phyloP scores from a whole-genome alignment of 2,113 vertebrate species.

The Tenebrosternarchus preto region DNA sequence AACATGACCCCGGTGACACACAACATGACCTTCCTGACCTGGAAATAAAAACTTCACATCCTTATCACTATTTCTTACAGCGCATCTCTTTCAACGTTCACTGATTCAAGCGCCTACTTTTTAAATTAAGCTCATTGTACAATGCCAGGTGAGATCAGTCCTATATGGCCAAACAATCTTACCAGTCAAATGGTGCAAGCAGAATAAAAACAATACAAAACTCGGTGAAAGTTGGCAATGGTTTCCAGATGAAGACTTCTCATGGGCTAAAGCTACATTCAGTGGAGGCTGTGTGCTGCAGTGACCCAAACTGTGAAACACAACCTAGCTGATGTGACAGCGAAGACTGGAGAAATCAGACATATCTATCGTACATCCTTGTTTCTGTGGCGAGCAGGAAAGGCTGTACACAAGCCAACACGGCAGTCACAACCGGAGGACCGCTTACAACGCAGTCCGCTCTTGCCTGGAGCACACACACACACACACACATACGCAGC shows the following conservation, averaged over 20 bases:
- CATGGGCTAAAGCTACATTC: neutral
- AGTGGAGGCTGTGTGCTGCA: neutral
- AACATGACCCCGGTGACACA: neutral
- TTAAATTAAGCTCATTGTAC: neutral
- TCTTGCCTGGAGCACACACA: constrained; percentile 19
- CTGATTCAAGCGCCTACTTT: neutral
- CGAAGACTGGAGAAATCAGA: no score
- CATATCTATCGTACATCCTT: neutral
- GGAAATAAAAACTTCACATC: neutral
- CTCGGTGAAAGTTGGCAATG: neutral
- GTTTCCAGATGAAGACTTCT: neutral
- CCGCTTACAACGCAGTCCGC: constrained; percentile 26
- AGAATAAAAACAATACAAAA: neutral
- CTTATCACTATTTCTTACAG: neutral
- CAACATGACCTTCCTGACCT: constrained; percentile 19
- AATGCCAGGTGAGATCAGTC: neutral
- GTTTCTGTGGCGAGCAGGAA: neutral
- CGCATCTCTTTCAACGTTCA: neutral
- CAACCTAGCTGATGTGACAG: no score
- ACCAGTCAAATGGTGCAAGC: neutral
- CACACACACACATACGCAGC: constrained; percentile 9
- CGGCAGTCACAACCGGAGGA: constrained; percentile 9
- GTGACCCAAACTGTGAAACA: no score
- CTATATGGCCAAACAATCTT: neutral
- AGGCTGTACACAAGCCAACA: neutral